These are phyloP conservation scores for Phania funesta DNA, from an alignment of 2,888 invertebrate genomes.

Conservation along the genomic window DNA sequence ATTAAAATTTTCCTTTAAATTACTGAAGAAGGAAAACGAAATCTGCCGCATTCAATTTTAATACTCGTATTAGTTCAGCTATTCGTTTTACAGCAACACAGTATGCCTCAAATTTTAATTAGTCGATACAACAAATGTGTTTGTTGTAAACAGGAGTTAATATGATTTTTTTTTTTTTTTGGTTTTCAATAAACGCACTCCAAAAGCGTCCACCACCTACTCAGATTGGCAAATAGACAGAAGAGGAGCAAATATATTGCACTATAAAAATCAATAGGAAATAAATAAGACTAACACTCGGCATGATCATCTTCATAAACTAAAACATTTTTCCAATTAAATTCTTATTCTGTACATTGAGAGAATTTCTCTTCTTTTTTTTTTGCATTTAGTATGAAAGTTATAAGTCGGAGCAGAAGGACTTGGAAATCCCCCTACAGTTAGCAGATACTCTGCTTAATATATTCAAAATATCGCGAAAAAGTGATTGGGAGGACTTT, in stretches of 20 bases:
- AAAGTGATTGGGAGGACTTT: no score
- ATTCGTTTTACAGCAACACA: neutral
- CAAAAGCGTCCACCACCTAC: conserved; percentile 30
- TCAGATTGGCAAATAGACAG: conserved; percentile 27
- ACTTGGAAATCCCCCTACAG: neutral
- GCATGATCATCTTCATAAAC: conserved; percentile 54
- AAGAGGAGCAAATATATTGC: conserved; percentile 16
- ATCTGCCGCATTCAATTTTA: neutral
- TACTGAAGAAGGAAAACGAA: no score
- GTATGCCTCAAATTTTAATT: conserved; percentile 22
- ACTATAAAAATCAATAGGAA: conserved; percentile 50
- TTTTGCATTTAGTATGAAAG: neutral
- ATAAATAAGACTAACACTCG: conserved; percentile 60
- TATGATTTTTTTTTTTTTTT: neutral
- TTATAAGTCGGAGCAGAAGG: neutral
- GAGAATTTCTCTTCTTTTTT: neutral
- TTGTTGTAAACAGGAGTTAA: conserved; percentile 31
- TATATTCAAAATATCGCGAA: no score
- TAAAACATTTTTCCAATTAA: conserved; percentile 64
- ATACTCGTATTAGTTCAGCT: neutral
- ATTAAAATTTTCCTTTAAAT: no score
- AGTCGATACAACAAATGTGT: conserved; percentile 19
- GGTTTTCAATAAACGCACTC: neutral
- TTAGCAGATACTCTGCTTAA: neutral
- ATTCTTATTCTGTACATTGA: conserved; percentile 42